phyloP scores from a whole-genome alignment of 2,888 invertebrate species.

The Sclerodermus sp. region DNA sequence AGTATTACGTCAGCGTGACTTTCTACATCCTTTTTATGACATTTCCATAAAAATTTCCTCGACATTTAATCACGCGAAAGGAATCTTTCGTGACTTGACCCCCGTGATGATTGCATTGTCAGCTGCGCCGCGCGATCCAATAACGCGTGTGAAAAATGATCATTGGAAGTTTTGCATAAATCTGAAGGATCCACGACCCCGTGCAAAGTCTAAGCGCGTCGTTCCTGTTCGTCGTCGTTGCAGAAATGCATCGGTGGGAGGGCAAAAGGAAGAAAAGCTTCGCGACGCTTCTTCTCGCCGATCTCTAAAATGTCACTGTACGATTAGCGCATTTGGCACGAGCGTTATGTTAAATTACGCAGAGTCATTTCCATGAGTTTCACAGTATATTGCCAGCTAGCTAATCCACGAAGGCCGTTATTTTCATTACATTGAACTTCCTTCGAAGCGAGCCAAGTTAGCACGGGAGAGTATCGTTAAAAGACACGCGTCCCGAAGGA shows the following conservation, averaged over 20 bases:
- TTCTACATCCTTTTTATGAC: conserved; percentile 26
- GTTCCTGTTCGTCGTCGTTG: too few relatives aligned
- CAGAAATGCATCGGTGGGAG: too few relatives aligned
- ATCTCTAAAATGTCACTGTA: conserved; percentile 14
- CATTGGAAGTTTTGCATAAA: too few relatives aligned
- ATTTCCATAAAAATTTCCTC: conserved; percentile 22
- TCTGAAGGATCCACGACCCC: too few relatives aligned
- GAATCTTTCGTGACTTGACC: conserved; percentile 13
- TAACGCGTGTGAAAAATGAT: too few relatives aligned
- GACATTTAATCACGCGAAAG: conserved; percentile 27
- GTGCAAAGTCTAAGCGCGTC: too few relatives aligned
- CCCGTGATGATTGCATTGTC: too few relatives aligned
- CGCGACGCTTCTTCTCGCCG: conserved; percentile 17
- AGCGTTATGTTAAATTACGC: conserved; percentile 23
- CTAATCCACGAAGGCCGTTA: conserved; percentile 28
- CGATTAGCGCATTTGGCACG: conserved; percentile 20
- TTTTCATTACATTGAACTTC: conserved; percentile 32
- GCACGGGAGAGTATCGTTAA: neutral
- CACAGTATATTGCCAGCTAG: conserved; percentile 22
- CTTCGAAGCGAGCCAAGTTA: conserved; percentile 5
- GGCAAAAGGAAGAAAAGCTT: too few relatives aligned
- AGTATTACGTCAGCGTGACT: conserved; percentile 28
- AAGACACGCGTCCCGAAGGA: neutral
- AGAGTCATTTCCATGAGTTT: conserved; percentile 27
- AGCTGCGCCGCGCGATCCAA: too few relatives aligned